Evolutionary conservation across 2,113 vertebrate genomes (phyloP).

Genomic region (Delphinus delphis): DNA sequence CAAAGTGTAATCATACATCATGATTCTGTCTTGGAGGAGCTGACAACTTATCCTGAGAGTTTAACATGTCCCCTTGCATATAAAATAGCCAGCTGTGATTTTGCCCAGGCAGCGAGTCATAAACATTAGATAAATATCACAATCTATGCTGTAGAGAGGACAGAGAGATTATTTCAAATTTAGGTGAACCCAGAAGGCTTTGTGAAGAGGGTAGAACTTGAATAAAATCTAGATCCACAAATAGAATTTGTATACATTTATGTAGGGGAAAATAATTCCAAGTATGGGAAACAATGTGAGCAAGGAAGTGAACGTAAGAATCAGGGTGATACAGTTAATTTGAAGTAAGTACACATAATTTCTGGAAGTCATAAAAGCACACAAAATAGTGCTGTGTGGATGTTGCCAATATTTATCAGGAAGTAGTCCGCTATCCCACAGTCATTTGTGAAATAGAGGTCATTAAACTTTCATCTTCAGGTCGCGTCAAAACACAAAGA

Average conservation of each 20-base stretch:
- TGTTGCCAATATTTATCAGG: not conserved
- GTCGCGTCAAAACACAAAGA: slow-evolving; percentile 51
- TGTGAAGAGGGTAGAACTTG: not conserved
- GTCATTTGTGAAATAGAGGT: not conserved
- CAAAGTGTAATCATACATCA: not conserved
- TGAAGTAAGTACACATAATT: not conserved
- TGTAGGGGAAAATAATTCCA: not conserved
- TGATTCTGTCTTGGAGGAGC: not conserved
- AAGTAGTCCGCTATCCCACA: not conserved
- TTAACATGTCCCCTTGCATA: not conserved
- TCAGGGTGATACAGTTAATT: not conserved
- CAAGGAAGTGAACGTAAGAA: not conserved
- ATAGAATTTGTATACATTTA: not conserved
- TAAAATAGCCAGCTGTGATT: not conserved
- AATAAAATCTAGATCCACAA: not conserved
- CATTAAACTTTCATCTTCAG: slow-evolving; percentile 49
- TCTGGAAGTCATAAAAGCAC: not conserved
- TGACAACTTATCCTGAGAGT: not conserved
- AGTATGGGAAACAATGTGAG: not conserved
- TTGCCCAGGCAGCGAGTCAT: not conserved
- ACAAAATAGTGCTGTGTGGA: not conserved
- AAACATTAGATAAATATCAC: not conserved
- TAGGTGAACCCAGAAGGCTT: not conserved
- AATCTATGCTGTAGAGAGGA: not conserved
- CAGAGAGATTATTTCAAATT: not conserved